Conservation (phyloP, 2,888 invertebrate species). For the Caenorhabditis sp. region DNA sequence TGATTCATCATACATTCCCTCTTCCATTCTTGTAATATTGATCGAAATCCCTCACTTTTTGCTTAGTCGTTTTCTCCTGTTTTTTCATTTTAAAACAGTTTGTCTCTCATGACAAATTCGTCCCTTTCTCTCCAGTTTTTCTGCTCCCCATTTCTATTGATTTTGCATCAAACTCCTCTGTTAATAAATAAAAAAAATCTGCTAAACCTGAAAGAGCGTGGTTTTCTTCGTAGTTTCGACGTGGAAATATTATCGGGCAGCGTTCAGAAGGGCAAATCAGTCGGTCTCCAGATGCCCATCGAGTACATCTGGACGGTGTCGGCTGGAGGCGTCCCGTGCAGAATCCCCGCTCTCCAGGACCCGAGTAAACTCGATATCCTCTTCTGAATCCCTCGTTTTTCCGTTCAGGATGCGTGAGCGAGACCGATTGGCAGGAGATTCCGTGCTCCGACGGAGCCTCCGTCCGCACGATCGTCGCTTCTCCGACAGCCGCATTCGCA, state of each 20-base stretch:
- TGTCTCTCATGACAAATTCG: conserved; percentile 48
- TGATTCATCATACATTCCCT: conserved; percentile 43
- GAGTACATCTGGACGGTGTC: conserved; percentile 56
- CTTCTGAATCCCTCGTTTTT: no score
- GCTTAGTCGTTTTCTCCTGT: conserved; percentile 13
- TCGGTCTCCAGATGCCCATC: conserved; percentile 10
- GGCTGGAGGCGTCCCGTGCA: conserved; percentile 41
- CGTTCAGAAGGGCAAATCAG: not conserved
- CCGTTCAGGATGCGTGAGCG: conserved; percentile 45
- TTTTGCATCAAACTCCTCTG: conserved; percentile 13
- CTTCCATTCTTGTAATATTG: conserved; percentile 35
- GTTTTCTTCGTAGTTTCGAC: conserved; percentile 42
- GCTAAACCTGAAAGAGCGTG: not conserved
- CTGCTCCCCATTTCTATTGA: conserved; percentile 9
- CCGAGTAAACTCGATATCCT: conserved; percentile 22
- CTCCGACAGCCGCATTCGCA: conserved; percentile 43
- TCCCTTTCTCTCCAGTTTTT: not conserved
- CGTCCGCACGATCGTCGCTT: conserved; percentile 34
- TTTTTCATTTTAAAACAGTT: conserved; percentile 25
- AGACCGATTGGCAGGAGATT: conserved; percentile 53
- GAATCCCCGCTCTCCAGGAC: conserved; percentile 34
- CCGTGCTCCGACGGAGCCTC: conserved; percentile 30
- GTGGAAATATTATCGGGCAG: conserved; percentile 4
- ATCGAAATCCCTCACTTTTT: conserved; percentile 28
- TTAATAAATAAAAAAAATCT: conserved; percentile 36